These are phyloP conservation scores for Spilogale gracilis DNA, from an alignment of 2,113 vertebrate genomes.

Conservation along the genomic window DNA sequence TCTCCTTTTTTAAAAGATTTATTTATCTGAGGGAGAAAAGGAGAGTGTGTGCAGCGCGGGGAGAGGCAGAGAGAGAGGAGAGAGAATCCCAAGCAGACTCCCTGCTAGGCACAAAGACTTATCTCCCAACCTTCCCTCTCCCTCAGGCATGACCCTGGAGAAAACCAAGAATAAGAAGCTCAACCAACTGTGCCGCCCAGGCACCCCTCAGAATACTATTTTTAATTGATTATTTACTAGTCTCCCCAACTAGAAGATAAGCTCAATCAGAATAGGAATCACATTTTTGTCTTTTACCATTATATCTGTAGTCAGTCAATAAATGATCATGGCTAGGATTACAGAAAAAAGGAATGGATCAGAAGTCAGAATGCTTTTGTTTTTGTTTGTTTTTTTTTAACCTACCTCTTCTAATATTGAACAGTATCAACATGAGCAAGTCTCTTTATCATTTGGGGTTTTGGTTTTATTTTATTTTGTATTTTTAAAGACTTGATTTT, in stretches of 20 bases:
- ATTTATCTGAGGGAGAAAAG: too few species aligned
- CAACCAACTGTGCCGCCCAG: not conserved
- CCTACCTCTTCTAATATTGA: not conserved
- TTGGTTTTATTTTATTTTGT: not conserved
- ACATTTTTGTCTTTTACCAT: slow-evolving; percentile 27
- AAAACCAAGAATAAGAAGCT: not conserved
- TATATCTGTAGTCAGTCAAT: not conserved
- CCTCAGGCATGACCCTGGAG: not conserved
- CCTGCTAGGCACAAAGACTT: not conserved
- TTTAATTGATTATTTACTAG: slow-evolving; percentile 15
- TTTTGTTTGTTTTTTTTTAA: not conserved
- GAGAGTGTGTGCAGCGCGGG: too few species aligned
- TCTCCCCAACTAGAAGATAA: not conserved
- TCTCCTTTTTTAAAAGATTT: too few species aligned
- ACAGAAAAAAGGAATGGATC: not conserved
- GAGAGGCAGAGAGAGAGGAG: too few species aligned
- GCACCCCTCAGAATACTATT: not conserved
- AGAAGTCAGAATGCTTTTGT: not conserved
- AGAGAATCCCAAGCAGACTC: not conserved
- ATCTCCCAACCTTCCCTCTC: rapidly evolving
- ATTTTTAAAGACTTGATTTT: too few species aligned
- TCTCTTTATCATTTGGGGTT: not conserved
- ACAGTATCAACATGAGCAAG: not conserved
- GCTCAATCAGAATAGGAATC: not conserved
- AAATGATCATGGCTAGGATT: not conserved